Percentiles rank a stretch among this genome's conserved stretches.
phyloP scores from a whole-genome alignment of 2,797 vertebrate genomes.

The Brachyalestes nurse region DNA sequence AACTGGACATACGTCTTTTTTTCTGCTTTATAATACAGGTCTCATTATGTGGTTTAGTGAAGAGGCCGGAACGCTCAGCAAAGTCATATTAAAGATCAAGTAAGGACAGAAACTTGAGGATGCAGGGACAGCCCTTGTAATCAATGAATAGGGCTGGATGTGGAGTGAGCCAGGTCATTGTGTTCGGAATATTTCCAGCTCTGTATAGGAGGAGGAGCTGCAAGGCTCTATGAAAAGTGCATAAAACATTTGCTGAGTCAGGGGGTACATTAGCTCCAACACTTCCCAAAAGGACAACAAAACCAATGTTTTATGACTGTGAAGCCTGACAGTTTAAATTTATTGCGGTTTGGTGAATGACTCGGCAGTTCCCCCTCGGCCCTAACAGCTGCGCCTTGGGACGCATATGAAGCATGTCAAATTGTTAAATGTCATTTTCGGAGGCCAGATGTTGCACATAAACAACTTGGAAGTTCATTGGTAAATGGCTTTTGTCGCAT shows the following conservation, averaged over 20 bases:
- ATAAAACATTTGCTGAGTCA: constrained; percentile 13
- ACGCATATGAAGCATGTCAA: constrained; percentile 31
- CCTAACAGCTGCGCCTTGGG: constrained; percentile 20
- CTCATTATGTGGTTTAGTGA: background rate
- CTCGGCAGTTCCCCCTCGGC: constrained; percentile 29
- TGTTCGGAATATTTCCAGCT: background rate
- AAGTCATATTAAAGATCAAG: background rate
- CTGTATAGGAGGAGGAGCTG: background rate
- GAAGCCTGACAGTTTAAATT: constrained; percentile 9
- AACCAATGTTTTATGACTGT: constrained; percentile 27
- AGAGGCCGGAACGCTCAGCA: background rate
- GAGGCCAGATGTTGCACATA: constrained; percentile 40
- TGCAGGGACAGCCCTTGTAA: background rate
- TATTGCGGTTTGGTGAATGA: constrained; percentile 33
- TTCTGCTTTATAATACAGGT: background rate
- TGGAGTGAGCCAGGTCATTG: background rate
- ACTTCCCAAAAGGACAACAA: constrained; percentile 18
- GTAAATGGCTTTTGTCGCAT: constrained; percentile 7
- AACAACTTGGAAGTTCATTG: constrained; percentile 7
- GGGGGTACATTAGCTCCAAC: background rate
- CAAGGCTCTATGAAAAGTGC: background rate
- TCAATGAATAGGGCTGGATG: constrained; percentile 6
- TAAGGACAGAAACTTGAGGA: background rate
- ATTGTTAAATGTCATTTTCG: constrained; percentile 34
- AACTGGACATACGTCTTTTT: background rate